These are phyloP conservation scores for Eumaeus atala DNA, from an alignment of 1,140 invertebrate genomes.

Conservation along the genomic window DNA sequence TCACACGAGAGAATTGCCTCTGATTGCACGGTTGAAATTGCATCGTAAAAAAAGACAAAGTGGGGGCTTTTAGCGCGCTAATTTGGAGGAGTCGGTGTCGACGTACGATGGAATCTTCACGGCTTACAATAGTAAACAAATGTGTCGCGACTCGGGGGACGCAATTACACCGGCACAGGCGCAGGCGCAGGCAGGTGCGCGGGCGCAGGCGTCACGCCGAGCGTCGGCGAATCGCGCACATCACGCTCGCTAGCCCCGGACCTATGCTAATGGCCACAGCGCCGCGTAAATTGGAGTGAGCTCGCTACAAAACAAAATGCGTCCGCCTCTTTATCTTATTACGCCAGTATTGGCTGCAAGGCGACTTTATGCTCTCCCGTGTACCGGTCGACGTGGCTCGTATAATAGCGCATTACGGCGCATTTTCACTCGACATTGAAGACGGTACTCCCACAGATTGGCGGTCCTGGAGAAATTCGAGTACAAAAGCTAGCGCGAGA, in stretches of 20 bases:
- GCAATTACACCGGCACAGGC: conserved; percentile 51
- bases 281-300: conserved; percentile 69
- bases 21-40: conserved; percentile 20
- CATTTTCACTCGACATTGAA: conserved; percentile 32
- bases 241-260: conserved; percentile 48
- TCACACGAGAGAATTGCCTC: conserved; percentile 5
- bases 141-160: conserved; percentile 47
- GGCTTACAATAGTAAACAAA: conserved; percentile 70
- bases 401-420: conserved; percentile 34
- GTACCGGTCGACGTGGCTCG: conserved; percentile 31
- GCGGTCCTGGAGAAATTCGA: conserved; percentile 61
- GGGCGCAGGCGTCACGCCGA: conserved; percentile 29
- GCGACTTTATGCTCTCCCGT: conserved; percentile 26
- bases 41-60: conserved; percentile 35
- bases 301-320: conserved; percentile 66
- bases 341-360: conserved; percentile 45
- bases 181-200: conserved; percentile 32
- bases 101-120: conserved; percentile 66
- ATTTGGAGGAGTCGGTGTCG: conserved; percentile 58
- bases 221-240: conserved; percentile 50
- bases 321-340: conserved; percentile 71
- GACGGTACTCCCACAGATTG: conserved; percentile 50
- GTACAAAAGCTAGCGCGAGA: conserved; percentile 69
- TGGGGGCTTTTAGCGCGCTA: conserved; percentile 54
- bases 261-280: conserved; percentile 68